Conservation (phyloP, 1,140 invertebrate genomes). For the Philopotamus ludificatus region DNA sequence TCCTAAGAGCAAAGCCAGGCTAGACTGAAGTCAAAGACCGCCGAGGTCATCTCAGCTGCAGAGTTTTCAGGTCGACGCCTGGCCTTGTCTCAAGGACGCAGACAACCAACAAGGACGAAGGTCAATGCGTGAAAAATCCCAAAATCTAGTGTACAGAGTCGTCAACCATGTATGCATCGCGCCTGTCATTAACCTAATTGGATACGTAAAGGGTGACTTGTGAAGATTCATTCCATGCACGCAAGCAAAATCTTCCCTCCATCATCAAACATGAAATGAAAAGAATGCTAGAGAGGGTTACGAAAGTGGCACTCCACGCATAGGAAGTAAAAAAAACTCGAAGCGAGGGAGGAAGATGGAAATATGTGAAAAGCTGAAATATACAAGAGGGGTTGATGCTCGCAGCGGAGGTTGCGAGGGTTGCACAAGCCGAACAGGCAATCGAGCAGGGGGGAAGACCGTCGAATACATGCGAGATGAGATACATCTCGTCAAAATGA, state of each 20-base stretch:
- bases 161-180: background rate
- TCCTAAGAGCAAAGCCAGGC: background rate
- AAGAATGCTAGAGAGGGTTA: background rate
- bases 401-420: no score
- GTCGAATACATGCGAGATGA: no score
- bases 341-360: background rate
- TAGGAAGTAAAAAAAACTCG: background rate
- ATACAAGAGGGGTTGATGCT: no score
- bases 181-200: slow-evolving; percentile 1
- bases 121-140: background rate
- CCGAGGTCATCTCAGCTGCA: background rate
- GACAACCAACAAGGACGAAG: slow-evolving; percentile 16
- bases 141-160: no score
- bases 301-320: slow-evolving; percentile 1
- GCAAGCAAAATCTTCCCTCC: background rate
- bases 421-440: background rate
- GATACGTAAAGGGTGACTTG: background rate
- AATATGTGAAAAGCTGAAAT: slow-evolving; percentile 9
- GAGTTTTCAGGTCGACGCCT: slow-evolving; percentile 8
- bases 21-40: background rate
- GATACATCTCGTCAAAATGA: no score
- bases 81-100: slow-evolving; percentile 20
- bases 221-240: background rate
- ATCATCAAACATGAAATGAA: background rate
- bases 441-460: slow-evolving; percentile 6